Evolutionary conservation across 2,113 vertebrate species (phyloP), one percentile per base, ranked within the genome.

Genomic region (Aspiorhynchus laticeps): DNA sequence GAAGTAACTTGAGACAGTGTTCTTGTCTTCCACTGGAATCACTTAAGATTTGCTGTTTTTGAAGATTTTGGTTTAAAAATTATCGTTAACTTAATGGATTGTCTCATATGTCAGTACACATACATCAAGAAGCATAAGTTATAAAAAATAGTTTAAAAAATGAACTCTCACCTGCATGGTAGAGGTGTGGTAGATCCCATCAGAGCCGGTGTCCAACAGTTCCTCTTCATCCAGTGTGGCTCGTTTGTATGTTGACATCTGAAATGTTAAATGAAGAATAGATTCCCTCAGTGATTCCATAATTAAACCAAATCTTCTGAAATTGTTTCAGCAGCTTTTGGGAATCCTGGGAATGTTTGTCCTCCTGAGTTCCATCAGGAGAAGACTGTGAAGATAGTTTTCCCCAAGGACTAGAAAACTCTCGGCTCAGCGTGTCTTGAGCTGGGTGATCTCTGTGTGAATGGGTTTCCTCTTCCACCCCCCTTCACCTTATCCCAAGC

Each of bases 181-280:
- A 0, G 96, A 95, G 12, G 97, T 95, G 15, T 96, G 95, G 91
- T 97, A 98, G 48, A 94, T 90, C 19, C 98, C 97, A 2, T 98
- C 97, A 0, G 93, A 88, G 4, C 94, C 90, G 12, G 97, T 95
- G 80, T 98, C 97, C 91, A 98, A 93, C 89, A 99, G 94, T 38
- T 98, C 97, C 88, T 99, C 98, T 2, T 99, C 98, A 0, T 99
- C 98, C 93, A 98, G 89, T 0, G 98, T 99, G 0, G 97, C 97
- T 81, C 97, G 94, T 90, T 97, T 99, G 92, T 99, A 99, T 3
- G 96, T 92, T 11, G 98, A 98, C 97, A 98, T 98, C 98, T 99
- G 96, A 90, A 94, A 95, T 82, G 95, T 90, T 93, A 97, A 94
- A 92, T 94, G 95, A 83, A 96, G 92, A 93, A 96, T 87, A 7